Conservation (phyloP, 1,140 invertebrate species). For the Hylaeus anthracinus region DNA sequence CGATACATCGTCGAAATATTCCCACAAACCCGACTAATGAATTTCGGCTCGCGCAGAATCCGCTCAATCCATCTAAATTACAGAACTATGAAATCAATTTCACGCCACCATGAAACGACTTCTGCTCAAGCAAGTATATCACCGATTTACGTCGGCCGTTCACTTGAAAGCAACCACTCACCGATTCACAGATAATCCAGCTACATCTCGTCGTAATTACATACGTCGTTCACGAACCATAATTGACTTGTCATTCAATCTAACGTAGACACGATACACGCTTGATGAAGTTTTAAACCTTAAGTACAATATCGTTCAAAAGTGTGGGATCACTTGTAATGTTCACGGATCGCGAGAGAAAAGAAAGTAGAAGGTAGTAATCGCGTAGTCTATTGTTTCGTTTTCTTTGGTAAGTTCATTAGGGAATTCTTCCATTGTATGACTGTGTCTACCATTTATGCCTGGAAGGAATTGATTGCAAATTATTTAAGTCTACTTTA, state of each 20-base stretch:
- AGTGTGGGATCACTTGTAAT: too few species aligned
- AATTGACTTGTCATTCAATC: conserved; percentile 16
- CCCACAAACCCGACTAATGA: background rate
- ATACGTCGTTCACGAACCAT: background rate
- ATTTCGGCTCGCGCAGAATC: background rate
- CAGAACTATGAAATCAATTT: background rate
- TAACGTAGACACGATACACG: background rate
- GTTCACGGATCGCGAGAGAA: too few species aligned
- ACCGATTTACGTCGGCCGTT: background rate
- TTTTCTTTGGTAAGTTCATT: too few species aligned
- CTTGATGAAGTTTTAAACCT: background rate
- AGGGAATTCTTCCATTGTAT: too few species aligned
- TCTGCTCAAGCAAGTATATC: conserved; percentile 10
- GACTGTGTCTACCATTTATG: too few species aligned
- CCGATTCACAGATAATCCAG: background rate
- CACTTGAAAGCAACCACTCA: background rate
- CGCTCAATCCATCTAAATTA: background rate
- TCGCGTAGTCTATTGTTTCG: too few species aligned
- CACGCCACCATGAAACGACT: background rate
- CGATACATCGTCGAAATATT: conserved; percentile 16
- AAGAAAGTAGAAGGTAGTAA: too few species aligned
- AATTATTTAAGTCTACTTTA: too few species aligned
- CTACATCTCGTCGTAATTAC: conserved; percentile 1
- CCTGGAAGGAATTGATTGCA: too few species aligned
- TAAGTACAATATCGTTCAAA: background rate